Conservation (phyloP, 2,888 invertebrate species). For the Carpatolechia fugitivella region DNA sequence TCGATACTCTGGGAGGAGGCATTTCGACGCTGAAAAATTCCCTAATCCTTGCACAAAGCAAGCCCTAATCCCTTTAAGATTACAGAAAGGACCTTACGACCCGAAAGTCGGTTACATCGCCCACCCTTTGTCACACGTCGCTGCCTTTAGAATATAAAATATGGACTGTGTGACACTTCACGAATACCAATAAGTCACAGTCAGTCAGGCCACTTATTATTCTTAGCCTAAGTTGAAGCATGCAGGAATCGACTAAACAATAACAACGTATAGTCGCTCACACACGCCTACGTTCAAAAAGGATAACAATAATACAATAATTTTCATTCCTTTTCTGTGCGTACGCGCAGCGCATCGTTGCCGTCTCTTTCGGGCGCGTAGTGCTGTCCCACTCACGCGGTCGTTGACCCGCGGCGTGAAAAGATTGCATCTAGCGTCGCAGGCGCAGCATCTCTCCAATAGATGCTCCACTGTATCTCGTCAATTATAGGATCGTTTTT, state of each 20-base stretch:
- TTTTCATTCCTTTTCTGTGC: conserved; percentile 77
- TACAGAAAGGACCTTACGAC: conserved; percentile 20
- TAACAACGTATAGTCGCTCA: conserved; percentile 54
- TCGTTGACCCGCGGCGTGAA: conserved; percentile 72
- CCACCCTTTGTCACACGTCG: conserved; percentile 36
- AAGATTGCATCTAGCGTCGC: conserved; percentile 77
- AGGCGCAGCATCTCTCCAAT: conserved; percentile 69
- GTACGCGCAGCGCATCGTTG: conserved; percentile 74
- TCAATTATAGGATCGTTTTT: conserved; percentile 66
- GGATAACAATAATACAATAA: conserved; percentile 70
- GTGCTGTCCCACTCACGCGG: conserved; percentile 57
- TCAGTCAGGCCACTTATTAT: conserved; percentile 29
- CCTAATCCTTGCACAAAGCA: conserved; percentile 40
- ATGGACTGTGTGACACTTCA: conserved; percentile 26
- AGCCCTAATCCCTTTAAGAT: conserved; percentile 5
- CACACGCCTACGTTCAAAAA: conserved; percentile 48
- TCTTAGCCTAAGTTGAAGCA: conserved; percentile 24
- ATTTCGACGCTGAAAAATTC: conserved; percentile 21
- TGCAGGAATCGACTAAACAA: conserved; percentile 48
- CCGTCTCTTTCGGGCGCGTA: conserved; percentile 52
- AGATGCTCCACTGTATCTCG: conserved; percentile 64
- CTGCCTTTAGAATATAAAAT: conserved; percentile 24
- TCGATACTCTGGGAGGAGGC: conserved; percentile 54
- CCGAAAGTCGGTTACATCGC: conserved; percentile 39
- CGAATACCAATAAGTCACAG: conserved; percentile 20